These are phyloP conservation scores for Chelon auratus DNA, from an alignment of 2,797 vertebrate species.

Conservation along the genomic window DNA sequence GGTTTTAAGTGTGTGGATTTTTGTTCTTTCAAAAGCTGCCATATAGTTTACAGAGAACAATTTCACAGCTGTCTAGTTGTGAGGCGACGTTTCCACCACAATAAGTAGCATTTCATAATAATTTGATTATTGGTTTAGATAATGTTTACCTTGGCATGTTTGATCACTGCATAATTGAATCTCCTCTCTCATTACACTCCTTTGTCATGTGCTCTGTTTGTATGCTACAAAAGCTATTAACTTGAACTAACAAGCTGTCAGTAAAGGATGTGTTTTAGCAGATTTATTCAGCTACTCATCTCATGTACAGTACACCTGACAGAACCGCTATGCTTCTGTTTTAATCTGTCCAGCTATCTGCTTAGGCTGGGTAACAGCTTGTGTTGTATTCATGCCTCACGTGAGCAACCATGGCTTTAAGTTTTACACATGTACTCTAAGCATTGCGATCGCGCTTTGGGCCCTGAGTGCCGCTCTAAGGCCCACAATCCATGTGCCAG, in stretches of 20 bases:
- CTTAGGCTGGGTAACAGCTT: neutral
- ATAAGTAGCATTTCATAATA: neutral
- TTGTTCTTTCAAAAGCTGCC: neutral
- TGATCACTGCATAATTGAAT: neutral
- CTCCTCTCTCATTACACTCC: neutral
- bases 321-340: neutral
- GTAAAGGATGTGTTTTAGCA: neutral
- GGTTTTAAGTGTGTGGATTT: neutral
- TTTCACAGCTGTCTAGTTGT: neutral
- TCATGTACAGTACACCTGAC: neutral
- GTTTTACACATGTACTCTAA: neutral
- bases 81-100: neutral
- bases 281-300: neutral
- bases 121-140: neutral
- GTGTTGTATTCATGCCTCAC: neutral
- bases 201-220: neutral
- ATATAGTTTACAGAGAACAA: neutral
- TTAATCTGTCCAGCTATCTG: conserved; percentile 5
- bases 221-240: neutral
- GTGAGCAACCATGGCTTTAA: neutral
- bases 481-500: neutral
- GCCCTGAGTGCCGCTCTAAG: neutral
- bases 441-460: neutral
- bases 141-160: too few species aligned
- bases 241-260: neutral